phyloP scores from a whole-genome alignment of 2,113 vertebrate species.

The Atrichornis clamosus region DNA sequence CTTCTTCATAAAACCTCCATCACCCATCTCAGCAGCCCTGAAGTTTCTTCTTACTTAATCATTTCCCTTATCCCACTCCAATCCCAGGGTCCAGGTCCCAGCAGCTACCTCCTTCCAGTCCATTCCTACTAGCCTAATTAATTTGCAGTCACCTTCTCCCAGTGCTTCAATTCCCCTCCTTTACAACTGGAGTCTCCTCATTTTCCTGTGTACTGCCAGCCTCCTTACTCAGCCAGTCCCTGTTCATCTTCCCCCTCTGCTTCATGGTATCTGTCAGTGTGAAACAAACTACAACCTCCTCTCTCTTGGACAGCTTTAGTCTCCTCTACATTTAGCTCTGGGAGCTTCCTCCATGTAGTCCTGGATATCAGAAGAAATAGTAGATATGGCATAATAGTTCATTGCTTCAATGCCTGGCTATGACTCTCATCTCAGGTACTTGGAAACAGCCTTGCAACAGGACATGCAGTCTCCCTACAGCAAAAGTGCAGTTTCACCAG shows the following conservation, averaged over 20 bases:
- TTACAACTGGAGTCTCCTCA: background rate
- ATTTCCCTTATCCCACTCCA: background rate
- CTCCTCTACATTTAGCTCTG: background rate
- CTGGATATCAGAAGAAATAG: background rate
- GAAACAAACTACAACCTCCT: background rate
- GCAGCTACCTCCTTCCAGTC: background rate
- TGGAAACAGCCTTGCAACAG: background rate
- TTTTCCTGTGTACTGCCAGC: background rate
- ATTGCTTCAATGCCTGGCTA: background rate
- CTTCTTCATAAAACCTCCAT: background rate
- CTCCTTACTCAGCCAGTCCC: background rate
- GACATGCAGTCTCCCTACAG: background rate
- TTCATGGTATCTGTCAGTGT: background rate
- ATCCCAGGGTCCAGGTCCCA: background rate
- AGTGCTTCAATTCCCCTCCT: background rate
- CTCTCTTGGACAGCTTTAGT: background rate
- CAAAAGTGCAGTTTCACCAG: background rate
- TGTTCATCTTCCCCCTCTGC: background rate
- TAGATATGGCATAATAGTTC: background rate
- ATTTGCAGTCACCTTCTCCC: background rate
- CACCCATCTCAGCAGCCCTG: background rate
- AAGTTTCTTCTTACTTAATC: background rate
- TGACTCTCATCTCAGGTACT: background rate
- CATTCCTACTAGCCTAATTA: background rate
- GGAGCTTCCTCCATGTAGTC: background rate